These are phyloP conservation scores for Cepaea hortensis DNA, from an alignment of 2,888 invertebrate genomes.

Conservation along the genomic window DNA sequence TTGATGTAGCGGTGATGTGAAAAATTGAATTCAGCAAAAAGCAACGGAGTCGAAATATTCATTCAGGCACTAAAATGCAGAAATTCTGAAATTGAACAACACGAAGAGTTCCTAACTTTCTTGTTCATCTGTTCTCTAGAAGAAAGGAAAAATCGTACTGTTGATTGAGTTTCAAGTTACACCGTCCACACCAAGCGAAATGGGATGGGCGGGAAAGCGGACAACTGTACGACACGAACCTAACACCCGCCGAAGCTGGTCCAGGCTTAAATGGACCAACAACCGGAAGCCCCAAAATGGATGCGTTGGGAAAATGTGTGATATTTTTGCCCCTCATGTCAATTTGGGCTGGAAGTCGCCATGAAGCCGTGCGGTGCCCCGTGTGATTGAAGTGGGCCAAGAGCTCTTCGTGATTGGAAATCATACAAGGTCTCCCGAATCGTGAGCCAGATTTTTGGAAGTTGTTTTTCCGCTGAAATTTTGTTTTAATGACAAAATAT, in stretches of 20 bases:
- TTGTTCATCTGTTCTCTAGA: neutral
- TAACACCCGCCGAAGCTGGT: conserved; percentile 18
- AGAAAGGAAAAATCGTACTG: no score
- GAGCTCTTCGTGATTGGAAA: conserved; percentile 47
- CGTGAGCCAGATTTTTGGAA: conserved; percentile 34
- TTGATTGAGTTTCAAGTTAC: neutral
- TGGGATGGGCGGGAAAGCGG: neutral
- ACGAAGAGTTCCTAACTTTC: neutral
- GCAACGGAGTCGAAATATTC: no score
- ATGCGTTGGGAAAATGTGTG: conserved; percentile 36
- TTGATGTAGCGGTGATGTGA: neutral
- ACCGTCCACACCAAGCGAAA: conserved; percentile 6
- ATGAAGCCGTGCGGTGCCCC: conserved; percentile 42
- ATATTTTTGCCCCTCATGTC: conserved; percentile 49
- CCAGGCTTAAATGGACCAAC: conserved; percentile 40
- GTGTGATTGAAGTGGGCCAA: conserved; percentile 41
- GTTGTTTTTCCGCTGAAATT: conserved; percentile 25
- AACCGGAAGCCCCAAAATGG: conserved; percentile 38
- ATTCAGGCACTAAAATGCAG: no score
- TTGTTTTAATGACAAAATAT: conserved; percentile 16
- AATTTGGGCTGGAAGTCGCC: conserved; percentile 39
- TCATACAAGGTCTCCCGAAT: conserved; percentile 41
- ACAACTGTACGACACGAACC: conserved; percentile 1
- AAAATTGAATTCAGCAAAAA: conserved; percentile 19
- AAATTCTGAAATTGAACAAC: neutral